These are phyloP conservation scores for Chelonia mydas DNA, from an alignment of 2,797 vertebrate genomes.

Conservation along the genomic window DNA sequence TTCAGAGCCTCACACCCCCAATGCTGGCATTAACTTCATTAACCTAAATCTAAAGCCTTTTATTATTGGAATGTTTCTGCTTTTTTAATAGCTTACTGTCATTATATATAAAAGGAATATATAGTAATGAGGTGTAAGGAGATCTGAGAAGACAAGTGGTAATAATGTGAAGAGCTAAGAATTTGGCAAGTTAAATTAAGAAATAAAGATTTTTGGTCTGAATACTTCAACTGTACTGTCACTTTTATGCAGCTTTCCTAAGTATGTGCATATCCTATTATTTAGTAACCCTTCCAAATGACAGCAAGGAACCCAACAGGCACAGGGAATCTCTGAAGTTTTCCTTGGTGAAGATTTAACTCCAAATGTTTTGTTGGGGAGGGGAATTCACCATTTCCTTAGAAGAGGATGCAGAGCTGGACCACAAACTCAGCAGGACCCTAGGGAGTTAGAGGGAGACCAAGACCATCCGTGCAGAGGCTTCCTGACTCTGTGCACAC, in stretches of 20 bases:
- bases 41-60: background rate
- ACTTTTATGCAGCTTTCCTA: background rate
- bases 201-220: background rate
- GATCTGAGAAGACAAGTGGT: background rate
- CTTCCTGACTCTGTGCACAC: background rate
- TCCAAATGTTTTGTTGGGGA: background rate
- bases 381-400: background rate
- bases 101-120: background rate
- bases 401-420: background rate
- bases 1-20: background rate
- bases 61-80: background rate
- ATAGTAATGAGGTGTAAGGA: background rate
- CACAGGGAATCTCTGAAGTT: background rate
- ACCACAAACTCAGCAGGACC: background rate
- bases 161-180: background rate
- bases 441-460: background rate
- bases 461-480: background rate
- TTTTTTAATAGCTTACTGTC: background rate
- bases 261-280: background rate
- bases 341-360: background rate
- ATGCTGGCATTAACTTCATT: background rate
- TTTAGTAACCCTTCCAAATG: background rate
- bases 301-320: background rate
- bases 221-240: background rate
- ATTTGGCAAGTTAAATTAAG: background rate